phyloP scores from a whole-genome alignment of 2,888 invertebrate genomes.

The Agrochola lychnidis region DNA sequence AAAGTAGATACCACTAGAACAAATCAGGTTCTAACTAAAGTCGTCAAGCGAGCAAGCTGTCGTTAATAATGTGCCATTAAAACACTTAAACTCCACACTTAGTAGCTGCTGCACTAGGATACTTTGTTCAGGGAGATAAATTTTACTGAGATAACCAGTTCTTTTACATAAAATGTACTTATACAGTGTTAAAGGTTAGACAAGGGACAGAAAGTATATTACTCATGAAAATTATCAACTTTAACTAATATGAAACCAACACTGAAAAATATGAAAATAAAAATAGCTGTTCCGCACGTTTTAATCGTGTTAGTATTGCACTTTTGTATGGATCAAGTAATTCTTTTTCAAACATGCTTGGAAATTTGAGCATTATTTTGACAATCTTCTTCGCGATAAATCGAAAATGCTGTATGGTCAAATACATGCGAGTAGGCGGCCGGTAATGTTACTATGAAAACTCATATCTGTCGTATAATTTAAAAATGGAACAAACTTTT shows the following conservation, averaged over 20 bases:
- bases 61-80: constrained; percentile 20
- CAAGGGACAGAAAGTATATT: not conserved
- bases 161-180: not conserved
- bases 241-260: not conserved
- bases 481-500: too few species aligned
- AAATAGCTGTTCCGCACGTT: not conserved
- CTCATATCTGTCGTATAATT: too few species aligned
- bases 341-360: too few species aligned
- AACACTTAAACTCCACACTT: constrained; percentile 7
- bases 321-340: not conserved
- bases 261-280: not conserved
- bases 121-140: not conserved
- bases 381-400: too few species aligned
- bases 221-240: not conserved
- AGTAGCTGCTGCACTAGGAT: not conserved
- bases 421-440: too few species aligned
- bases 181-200: not conserved
- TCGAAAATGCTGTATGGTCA: too few species aligned
- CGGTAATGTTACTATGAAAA: too few species aligned
- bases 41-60: not conserved
- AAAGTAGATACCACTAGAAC: not conserved
- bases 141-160: not conserved
- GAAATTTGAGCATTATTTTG: too few species aligned
- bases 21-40: constrained; percentile 4
- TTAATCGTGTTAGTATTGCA: not conserved